Conservation (phyloP, 2,888 invertebrate genomes). For the Heliconius ismenius region DNA sequence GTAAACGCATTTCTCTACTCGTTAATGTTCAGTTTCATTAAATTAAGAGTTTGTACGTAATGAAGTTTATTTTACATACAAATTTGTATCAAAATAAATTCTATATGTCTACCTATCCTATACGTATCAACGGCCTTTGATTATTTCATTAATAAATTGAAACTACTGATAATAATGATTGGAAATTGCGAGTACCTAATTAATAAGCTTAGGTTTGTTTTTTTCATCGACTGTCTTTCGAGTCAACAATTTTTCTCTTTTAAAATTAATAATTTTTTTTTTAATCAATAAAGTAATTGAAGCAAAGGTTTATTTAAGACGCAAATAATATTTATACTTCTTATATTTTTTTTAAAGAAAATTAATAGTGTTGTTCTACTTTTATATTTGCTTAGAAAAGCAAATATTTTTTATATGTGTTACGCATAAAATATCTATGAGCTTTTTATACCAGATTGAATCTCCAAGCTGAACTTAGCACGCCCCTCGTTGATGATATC, state of each 20-base stretch:
- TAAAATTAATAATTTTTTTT: no score
- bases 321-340: no score
- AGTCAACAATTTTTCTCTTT: background rate
- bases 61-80: background rate
- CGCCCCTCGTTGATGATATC: background rate
- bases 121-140: background rate
- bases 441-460: background rate
- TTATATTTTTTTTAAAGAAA: no score
- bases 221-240: no score
- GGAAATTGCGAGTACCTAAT: background rate
- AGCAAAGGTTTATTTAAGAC: no score
- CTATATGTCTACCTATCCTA: no score
- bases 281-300: no score
- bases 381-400: no score
- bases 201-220: no score
- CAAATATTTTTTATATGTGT: background rate
- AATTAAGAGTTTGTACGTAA: background rate
- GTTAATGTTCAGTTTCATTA: background rate
- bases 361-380: no score
- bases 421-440: background rate
- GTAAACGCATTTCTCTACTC: background rate
- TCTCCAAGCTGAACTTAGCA: background rate
- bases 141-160: background rate
- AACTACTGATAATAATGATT: background rate
- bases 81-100: background rate